A percentile compares a stretch with the other conserved stretches of the same genome.
phyloP scores from a whole-genome alignment of 2,113 vertebrate genomes.

The Ifrita kowaldi region DNA sequence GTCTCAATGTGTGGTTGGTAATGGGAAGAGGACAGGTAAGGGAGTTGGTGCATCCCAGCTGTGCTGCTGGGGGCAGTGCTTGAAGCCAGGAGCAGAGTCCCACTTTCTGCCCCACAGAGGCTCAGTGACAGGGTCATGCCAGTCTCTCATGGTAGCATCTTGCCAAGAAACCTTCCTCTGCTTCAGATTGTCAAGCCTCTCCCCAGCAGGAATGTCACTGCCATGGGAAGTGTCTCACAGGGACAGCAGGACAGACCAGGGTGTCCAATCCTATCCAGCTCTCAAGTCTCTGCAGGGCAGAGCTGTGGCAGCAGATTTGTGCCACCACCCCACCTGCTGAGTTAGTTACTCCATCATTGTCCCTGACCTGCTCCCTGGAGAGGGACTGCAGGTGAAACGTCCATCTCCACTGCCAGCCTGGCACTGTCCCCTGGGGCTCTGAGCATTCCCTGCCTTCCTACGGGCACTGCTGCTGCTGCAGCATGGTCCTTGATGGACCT shows the following conservation, averaged over 20 bases:
- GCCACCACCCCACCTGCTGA: neutral
- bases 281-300: neutral
- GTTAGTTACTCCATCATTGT: neutral
- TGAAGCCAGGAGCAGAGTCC: neutral
- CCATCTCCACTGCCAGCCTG: neutral
- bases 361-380: neutral
- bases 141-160: neutral
- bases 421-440: accelerated
- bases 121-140: neutral
- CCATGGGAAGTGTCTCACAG: accelerated
- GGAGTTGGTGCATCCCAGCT: neutral
- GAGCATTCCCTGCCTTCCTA: neutral
- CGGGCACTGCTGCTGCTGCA: neutral
- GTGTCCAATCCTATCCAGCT: neutral
- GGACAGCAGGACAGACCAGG: neutral
- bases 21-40: neutral
- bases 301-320: neutral
- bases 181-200: neutral
- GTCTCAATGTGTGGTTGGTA: neutral
- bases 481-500: accelerated
- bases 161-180: neutral
- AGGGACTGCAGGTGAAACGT: accelerated
- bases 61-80: neutral
- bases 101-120: neutral
- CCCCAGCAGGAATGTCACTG: neutral